Conservation (phyloP, 2,888 invertebrate species). For the Epinotia bilunana region DNA sequence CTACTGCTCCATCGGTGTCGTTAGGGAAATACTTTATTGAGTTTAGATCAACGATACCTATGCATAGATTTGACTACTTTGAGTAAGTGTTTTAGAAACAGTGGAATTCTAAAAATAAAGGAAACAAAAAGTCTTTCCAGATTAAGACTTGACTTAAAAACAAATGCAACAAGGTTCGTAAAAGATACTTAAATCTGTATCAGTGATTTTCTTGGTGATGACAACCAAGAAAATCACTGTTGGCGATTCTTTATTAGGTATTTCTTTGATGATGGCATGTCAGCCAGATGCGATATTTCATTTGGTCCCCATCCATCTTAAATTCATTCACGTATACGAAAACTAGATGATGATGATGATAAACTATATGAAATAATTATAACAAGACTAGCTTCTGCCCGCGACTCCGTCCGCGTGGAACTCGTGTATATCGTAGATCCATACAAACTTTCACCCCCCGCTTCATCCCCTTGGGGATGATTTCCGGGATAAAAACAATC, state of each 20-base stretch:
- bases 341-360: background rate
- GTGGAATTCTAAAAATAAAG: background rate
- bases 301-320: background rate
- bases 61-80: background rate
- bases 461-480: too few species aligned
- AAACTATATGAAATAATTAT: background rate
- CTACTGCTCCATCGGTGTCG: slow-evolving; percentile 32
- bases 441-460: too few species aligned
- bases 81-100: background rate
- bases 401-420: too few species aligned
- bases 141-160: too few species aligned
- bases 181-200: background rate
- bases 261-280: background rate
- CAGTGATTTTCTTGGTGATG: too few species aligned
- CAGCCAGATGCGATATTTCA: background rate
- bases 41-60: slow-evolving; percentile 12
- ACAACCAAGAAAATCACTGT: background rate
- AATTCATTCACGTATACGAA: background rate
- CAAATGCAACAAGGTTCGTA: background rate
- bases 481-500: too few species aligned
- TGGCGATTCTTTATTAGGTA: background rate
- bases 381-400: too few species aligned
- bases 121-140: background rate
- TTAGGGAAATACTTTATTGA: slow-evolving; percentile 36
- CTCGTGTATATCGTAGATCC: too few species aligned